phyloP scores from a whole-genome alignment of 1,140 invertebrate species.

The Macrosteles quadrilineatus region DNA sequence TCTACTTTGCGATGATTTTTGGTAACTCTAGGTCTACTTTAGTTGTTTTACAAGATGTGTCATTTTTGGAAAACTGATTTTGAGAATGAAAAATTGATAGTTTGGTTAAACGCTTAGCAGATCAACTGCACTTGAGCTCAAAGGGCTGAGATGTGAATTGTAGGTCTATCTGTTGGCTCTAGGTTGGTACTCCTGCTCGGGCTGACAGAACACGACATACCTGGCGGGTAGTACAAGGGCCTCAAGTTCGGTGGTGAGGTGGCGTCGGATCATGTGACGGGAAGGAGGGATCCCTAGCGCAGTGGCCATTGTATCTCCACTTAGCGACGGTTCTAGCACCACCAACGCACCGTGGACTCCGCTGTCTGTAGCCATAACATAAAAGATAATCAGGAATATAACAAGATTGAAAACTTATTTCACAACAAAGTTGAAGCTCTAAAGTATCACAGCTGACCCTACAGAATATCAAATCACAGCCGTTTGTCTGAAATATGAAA shows the following conservation, averaged over 20 bases:
- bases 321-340: constrained; percentile 90
- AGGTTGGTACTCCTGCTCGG: constrained; percentile 57
- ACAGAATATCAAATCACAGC: no score
- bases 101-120: no score
- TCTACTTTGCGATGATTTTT: no score
- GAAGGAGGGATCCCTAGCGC: constrained; percentile 89
- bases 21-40: no score
- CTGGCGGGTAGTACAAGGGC: constrained; percentile 87
- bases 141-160: background rate
- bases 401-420: constrained; percentile 11
- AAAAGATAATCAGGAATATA: constrained; percentile 23
- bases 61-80: no score
- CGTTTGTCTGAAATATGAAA: no score
- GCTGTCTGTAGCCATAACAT: constrained; percentile 63
- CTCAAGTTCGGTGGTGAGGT: constrained; percentile 87
- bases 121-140: no score
- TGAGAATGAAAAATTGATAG: no score
- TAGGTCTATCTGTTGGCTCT: constrained; percentile 8
- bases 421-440: background rate
- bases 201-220: constrained; percentile 74
- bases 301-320: constrained; percentile 90
- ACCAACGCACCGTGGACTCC: constrained; percentile 92
- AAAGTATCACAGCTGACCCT: background rate
- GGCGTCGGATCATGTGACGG: constrained; percentile 89
- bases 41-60: no score